phyloP scores from a whole-genome alignment of 2,797 vertebrate species.

The Lutjanus campechanus region DNA sequence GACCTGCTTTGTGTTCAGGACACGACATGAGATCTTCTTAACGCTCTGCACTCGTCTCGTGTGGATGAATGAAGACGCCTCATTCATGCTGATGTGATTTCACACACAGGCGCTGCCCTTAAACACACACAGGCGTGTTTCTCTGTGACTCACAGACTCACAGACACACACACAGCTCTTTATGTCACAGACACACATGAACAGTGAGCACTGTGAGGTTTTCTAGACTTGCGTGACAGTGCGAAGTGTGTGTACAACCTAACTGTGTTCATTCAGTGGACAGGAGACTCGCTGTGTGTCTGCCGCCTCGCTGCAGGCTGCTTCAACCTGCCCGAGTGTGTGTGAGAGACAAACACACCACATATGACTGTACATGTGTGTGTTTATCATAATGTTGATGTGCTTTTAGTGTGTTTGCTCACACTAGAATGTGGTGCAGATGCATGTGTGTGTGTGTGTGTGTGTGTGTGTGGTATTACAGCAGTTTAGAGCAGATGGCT shows the following conservation, averaged over 20 bases:
- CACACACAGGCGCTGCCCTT: neutral
- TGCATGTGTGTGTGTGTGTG: neutral
- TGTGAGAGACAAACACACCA: neutral
- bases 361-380: too few relatives aligned
- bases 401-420: neutral
- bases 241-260: constrained; percentile 7
- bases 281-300: neutral
- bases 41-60: neutral
- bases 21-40: neutral
- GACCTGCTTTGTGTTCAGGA: neutral
- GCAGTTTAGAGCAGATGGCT: constrained; percentile 25
- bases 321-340: neutral
- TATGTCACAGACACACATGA: neutral
- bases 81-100: constrained; percentile 4
- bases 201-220: neutral
- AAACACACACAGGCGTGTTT: neutral
- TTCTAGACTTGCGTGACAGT: constrained; percentile 31
- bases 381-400: neutral
- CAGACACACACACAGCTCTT: neutral
- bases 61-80: constrained; percentile 9
- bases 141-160: neutral
- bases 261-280: constrained; percentile 25
- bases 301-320: constrained; percentile 25
- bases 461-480: neutral
- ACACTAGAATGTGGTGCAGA: too few relatives aligned